These are phyloP conservation scores for Noctuana brunneofusca DNA, from an alignment of 2,888 invertebrate species.

Conservation along the genomic window DNA sequence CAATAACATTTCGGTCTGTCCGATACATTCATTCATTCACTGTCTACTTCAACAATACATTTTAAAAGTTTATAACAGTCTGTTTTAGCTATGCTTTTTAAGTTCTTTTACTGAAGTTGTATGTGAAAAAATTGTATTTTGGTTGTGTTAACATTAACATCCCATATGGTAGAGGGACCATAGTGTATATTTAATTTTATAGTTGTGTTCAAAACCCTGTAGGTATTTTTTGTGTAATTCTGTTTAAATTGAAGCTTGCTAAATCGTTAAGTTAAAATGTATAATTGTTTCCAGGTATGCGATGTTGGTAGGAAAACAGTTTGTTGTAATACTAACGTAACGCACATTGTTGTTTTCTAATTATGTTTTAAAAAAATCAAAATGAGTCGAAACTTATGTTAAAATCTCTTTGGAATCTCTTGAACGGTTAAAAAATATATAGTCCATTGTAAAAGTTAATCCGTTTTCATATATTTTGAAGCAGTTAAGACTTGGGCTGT, in stretches of 20 bases:
- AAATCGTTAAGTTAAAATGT: neutral
- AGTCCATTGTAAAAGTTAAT: neutral
- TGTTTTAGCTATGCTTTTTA: neutral
- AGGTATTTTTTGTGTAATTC: neutral
- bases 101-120: neutral
- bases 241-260: neutral
- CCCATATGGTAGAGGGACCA: conserved; percentile 39
- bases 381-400: conserved; percentile 7
- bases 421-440: conserved; percentile 7
- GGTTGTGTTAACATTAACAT: conserved; percentile 15
- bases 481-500: neutral
- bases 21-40: too few relatives aligned
- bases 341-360: conserved; percentile 12
- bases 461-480: conserved; percentile 7
- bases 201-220: conserved; percentile 18
- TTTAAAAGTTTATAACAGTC: neutral
- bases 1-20: too few relatives aligned
- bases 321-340: conserved; percentile 3
- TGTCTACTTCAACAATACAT: neutral
- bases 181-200: conserved; percentile 30
- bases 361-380: neutral
- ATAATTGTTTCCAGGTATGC: neutral
- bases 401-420: conserved; percentile 27
- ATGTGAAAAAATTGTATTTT: neutral
- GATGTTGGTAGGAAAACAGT: neutral